Base-by-base conservation (phyloP, 2,888 invertebrate species). In the Tortricodes alternella region DNA sequence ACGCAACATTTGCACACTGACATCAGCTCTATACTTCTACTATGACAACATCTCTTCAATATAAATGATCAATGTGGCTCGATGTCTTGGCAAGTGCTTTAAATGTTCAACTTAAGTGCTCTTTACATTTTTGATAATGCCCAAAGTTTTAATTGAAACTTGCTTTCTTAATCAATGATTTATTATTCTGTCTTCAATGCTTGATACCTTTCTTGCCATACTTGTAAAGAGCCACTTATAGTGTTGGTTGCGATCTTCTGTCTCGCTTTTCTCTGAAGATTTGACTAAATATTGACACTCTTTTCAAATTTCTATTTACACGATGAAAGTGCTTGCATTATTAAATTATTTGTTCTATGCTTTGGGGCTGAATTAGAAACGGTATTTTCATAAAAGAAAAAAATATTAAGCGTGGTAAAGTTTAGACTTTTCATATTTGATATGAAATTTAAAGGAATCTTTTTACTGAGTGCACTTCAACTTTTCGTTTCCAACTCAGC, bases 51-150 rank as follows among this genome's bases (percentile, higher is more conserved):
- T 62, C 23, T 73, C 66, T 70, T 59, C 78, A 75, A 80, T 79
- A 77, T 79, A 76, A 71, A 80, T 78, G 76, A 71, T 82, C 66
- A 69, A 71, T 88, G 85, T 88, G 61, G 83, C 82, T 83, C 78
- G 71, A 62, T 82, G 84, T 83, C 71, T 83, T 85, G 80, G 80
- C 81, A 82, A 82, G 73, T 70, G 89, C 89, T 89, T 89, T 89
- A 76, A 74, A 75, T 89, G 89, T 89, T 57, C 53, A 16, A 46
- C 59, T 59, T 53, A 62, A 78, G 74, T 71, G 71, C 79, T 84
- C 78, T 85, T 81, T 82, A 78, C 77, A 63, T 53, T 23, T 61
- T 52, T 46, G 11, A n/a, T n/a, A n/a, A n/a, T n/a, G n/a, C n/a
- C n/a, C n/a, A n/a, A n/a, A n/a, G n/a, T n/a, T n/a, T n/a, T n/a